Percentiles rank a stretch among this genome's conserved stretches.
Evolutionary conservation across 1,140 invertebrate species (phyloP).

Genomic region (Arctopsyche grandis): DNA sequence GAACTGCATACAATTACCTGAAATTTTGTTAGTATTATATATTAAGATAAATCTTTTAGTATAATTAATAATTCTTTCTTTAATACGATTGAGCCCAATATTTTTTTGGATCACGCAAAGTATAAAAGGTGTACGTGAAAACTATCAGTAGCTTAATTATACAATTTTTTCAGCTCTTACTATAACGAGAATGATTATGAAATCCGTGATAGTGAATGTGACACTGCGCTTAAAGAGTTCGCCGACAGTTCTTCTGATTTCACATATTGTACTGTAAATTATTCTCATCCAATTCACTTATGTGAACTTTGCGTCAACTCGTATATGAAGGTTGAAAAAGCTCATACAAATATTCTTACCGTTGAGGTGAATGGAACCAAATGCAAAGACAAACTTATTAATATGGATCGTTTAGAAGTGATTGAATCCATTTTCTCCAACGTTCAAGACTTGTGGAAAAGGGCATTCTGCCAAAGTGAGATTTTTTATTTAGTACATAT

Average conservation of each 20-base stretch:
- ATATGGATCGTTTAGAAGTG: constrained; percentile 67
- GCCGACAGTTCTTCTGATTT: constrained; percentile 64
- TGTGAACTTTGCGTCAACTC: constrained; percentile 66
- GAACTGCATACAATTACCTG: not conserved
- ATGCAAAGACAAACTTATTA: constrained; percentile 66
- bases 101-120: too few relatives aligned
- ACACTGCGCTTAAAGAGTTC: constrained; percentile 60
- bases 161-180: not conserved
- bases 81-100: too few relatives aligned
- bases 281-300: constrained; percentile 66
- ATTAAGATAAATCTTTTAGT: too few relatives aligned
- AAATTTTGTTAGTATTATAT: constrained; percentile 10
- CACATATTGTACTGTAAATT: constrained; percentile 65
- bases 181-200: not conserved
- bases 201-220: constrained; percentile 54
- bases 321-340: constrained; percentile 63
- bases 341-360: constrained; percentile 63
- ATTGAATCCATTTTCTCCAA: constrained; percentile 65
- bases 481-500: constrained; percentile 35
- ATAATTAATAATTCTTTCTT: too few relatives aligned
- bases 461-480: constrained; percentile 68
- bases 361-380: constrained; percentile 63
- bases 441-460: constrained; percentile 65
- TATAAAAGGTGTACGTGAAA: too few relatives aligned
- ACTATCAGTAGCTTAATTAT: too few relatives aligned